Percentiles rank a stretch among this genome's conserved stretches.
Conservation (phyloP, 1,140 invertebrate genomes). For the Calliphora vicina region DNA sequence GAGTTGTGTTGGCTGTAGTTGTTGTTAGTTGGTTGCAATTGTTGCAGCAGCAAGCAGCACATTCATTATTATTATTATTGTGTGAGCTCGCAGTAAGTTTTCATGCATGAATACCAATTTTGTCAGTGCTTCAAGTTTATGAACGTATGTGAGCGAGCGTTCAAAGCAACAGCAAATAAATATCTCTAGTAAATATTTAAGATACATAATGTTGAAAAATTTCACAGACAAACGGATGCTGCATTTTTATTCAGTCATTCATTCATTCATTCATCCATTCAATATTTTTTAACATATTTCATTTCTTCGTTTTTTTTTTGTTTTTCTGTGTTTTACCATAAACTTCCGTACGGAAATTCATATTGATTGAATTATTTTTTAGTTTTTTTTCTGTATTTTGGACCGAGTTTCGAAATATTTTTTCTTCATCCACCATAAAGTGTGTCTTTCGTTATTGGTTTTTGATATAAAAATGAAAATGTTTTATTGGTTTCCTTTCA, state of each 20-base stretch:
- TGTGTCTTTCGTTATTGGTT: background rate
- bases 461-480: background rate
- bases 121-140: conserved; percentile 9
- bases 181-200: background rate
- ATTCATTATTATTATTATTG: background rate
- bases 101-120: conserved; percentile 13
- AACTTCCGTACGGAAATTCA: conserved; percentile 29
- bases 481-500: conserved; percentile 28
- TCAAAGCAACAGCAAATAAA: background rate
- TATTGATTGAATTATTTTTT: conserved; percentile 30
- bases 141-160: background rate
- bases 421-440: background rate
- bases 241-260: background rate
- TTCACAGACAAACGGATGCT: conserved; percentile 13
- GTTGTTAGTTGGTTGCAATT: background rate
- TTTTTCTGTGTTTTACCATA: background rate
- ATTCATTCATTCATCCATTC: background rate
- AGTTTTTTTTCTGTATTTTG: background rate
- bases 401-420: no score
- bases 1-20: background rate
- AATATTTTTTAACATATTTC: background rate
- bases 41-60: background rate
- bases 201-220: background rate
- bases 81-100: background rate
- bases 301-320: background rate